Evolutionary conservation across 1,140 invertebrate species (phyloP).

Genomic region (Brachystomella parvula): DNA sequence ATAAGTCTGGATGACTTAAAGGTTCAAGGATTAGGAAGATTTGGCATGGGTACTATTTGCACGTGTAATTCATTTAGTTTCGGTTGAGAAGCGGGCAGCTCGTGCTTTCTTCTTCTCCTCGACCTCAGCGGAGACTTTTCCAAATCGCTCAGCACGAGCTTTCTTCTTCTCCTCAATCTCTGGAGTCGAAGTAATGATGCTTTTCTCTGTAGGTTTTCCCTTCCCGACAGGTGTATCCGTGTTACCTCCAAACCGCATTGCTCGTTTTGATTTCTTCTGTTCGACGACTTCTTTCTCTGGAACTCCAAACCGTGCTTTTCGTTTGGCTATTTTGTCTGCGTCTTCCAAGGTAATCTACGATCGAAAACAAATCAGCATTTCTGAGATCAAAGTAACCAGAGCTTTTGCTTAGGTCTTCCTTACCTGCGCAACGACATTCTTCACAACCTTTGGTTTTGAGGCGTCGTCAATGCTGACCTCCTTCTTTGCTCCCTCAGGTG

Average conservation of each 20-base stretch:
- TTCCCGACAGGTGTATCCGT: too few species aligned
- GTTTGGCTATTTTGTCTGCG: slow-evolving; percentile 15
- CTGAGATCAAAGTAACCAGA: neutral
- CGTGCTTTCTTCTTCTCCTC: slow-evolving; percentile 7
- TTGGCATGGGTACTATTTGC: too few species aligned
- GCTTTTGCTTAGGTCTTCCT: neutral
- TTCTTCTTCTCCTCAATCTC: slow-evolving; percentile 23
- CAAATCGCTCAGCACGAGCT: slow-evolving; percentile 6
- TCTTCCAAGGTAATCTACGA: slow-evolving; percentile 1
- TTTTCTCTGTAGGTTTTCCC: too few species aligned
- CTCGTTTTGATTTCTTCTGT: slow-evolving; percentile 17
- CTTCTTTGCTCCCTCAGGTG: neutral
- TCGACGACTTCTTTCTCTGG: slow-evolving; percentile 13
- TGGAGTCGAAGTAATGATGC: neutral
- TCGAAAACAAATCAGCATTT: neutral
- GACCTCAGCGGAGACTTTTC: neutral
- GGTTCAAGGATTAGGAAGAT: too few species aligned
- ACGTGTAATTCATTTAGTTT: too few species aligned
- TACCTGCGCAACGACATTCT: neutral
- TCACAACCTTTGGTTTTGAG: neutral
- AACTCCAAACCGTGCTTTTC: slow-evolving; percentile 23
- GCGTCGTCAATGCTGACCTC: neutral
- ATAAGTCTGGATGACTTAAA: too few species aligned
- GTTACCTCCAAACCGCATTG: slow-evolving; percentile 7
- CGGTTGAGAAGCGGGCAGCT: neutral